Conservation (phyloP, 2,888 invertebrate genomes). For the Oscheius onirici region DNA sequence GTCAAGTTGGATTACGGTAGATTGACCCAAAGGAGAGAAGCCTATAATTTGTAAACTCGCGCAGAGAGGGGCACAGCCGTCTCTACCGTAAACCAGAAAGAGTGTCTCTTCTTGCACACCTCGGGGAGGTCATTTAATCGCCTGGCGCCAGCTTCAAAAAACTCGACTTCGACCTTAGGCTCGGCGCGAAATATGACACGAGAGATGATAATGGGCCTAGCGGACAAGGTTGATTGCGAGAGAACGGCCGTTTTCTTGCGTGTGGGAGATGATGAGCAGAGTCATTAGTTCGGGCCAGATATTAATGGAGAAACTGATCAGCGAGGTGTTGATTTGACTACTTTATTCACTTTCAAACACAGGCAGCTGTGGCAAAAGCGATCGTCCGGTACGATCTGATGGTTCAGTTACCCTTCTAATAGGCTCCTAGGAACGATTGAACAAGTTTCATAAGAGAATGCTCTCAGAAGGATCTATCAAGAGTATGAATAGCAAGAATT, state of each 20-base stretch:
- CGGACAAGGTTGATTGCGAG: conserved; percentile 32
- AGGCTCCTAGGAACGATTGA: no score
- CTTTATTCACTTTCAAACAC: no score
- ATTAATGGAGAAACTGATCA: not conserved
- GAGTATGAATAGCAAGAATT: no score
- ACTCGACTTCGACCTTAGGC: conserved; percentile 26
- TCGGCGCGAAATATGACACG: conserved; percentile 30
- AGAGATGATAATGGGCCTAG: conserved; percentile 30
- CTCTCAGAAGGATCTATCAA: no score
- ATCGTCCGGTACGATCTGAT: no score
- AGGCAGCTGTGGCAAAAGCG: no score
- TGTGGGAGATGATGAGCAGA: not conserved
- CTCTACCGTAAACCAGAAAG: conserved; percentile 6
- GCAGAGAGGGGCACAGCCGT: conserved; percentile 5
- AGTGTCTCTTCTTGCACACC: not conserved
- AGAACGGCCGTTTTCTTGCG: not conserved
- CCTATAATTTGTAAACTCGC: conserved; percentile 20
- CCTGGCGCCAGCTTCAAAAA: conserved; percentile 10
- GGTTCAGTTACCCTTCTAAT: no score
- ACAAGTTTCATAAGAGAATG: no score
- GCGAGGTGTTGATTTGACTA: no score
- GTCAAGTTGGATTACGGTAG: conserved; percentile 22
- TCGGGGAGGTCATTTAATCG: not conserved
- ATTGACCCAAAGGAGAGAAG: not conserved
- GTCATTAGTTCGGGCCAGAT: not conserved